phyloP scores from a whole-genome alignment of 2,888 invertebrate species.

The Tetheella fluctuosa region DNA sequence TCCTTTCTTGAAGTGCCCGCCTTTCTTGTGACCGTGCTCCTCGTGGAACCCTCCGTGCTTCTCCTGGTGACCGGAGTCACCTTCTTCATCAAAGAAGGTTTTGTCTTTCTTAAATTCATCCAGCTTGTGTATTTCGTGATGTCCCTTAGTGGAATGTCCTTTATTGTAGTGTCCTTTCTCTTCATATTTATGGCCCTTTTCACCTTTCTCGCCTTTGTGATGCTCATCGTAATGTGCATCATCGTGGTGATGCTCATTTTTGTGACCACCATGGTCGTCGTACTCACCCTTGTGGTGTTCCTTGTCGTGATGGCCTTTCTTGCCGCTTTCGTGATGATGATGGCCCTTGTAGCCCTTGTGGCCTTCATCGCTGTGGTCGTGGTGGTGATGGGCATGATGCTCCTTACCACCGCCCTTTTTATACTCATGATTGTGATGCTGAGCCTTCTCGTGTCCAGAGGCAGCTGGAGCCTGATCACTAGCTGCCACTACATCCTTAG shows the following conservation, averaged over 20 bases:
- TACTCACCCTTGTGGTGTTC: constrained; percentile 86
- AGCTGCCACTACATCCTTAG: constrained; percentile 38
- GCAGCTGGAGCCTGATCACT: constrained; percentile 71
- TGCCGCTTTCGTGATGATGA: constrained; percentile 87
- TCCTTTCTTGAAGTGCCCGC: constrained; percentile 92
- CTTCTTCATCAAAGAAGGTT: constrained; percentile 93
- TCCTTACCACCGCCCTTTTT: constrained; percentile 88
- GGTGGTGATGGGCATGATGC: constrained; percentile 86
- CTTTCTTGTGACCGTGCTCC: constrained; percentile 92
- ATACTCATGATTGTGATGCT: constrained; percentile 76
- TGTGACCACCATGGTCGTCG: constrained; percentile 85
- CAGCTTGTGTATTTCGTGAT: constrained; percentile 92
- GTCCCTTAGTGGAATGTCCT: constrained; percentile 93
- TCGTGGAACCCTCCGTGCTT: constrained; percentile 92
- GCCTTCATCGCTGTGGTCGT: constrained; percentile 87
- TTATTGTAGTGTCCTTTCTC: constrained; percentile 91
- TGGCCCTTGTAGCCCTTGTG: constrained; percentile 89
- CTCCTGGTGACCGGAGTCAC: constrained; percentile 91
- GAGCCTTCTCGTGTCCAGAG: constrained; percentile 76
- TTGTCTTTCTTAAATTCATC: constrained; percentile 95
- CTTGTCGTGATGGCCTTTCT: constrained; percentile 90
- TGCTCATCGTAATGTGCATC: constrained; percentile 87
- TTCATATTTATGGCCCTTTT: constrained; percentile 86
- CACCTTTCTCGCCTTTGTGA: constrained; percentile 87
- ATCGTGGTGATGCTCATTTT: constrained; percentile 86